A percentile compares a stretch with the other conserved stretches of the same genome.
Evolutionary conservation across 2,113 vertebrate genomes (phyloP).

Genomic region (Cyprinodon brontotheroides): DNA sequence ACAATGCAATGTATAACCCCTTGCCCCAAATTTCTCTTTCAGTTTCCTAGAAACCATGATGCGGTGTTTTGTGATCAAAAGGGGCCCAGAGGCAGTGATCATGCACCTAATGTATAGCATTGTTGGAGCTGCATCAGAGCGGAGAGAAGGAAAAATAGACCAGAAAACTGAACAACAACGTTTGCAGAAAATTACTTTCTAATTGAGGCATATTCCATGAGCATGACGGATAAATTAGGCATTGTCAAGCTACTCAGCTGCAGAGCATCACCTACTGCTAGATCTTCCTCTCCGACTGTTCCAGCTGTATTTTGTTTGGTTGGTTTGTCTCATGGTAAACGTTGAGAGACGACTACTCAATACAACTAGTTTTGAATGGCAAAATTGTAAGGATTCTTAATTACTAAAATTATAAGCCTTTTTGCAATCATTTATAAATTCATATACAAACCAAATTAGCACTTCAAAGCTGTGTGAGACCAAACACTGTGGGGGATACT

Average conservation of each 20-base stretch:
- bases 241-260: slow-evolving; percentile 69
- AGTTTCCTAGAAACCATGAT: slow-evolving; percentile 33
- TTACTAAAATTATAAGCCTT: too few species aligned
- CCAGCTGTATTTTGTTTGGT: slow-evolving; percentile 40
- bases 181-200: slow-evolving; percentile 75
- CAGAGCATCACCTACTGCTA: slow-evolving; percentile 48
- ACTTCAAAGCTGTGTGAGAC: background rate
- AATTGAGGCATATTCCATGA: slow-evolving; percentile 73
- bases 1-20: slow-evolving; percentile 63
- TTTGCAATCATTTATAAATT: background rate
- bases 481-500: background rate
- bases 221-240: slow-evolving; percentile 76
- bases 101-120: slow-evolving; percentile 52
- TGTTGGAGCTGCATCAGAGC: slow-evolving; percentile 51
- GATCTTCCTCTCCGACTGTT: slow-evolving; percentile 43
- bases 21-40: slow-evolving; percentile 55
- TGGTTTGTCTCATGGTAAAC: background rate
- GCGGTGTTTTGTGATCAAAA: slow-evolving; percentile 65
- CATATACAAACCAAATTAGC: background rate
- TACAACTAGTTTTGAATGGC: background rate
- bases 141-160: slow-evolving; percentile 49
- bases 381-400: background rate
- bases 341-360: background rate
- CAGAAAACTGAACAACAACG: slow-evolving; percentile 65
- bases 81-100: slow-evolving; percentile 52